These are phyloP conservation scores for Solenopsis invicta DNA, from an alignment of 1,140 invertebrate species.

Conservation along the genomic window DNA sequence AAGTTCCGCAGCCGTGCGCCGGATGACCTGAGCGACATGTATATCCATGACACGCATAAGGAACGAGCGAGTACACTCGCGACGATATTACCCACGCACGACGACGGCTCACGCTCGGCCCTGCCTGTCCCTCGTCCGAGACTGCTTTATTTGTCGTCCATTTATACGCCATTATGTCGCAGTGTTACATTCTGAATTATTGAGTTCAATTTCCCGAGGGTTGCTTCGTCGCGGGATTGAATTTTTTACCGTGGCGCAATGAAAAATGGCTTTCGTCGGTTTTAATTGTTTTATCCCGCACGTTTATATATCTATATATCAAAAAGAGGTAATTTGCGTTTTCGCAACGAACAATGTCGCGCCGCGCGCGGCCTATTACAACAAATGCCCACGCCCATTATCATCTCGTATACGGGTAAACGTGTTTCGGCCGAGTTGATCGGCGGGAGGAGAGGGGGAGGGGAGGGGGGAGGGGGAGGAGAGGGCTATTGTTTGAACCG, in stretches of 20 bases:
- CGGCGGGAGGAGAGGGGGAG: too few relatives aligned
- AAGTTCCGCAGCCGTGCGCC: slow-evolving; percentile 47
- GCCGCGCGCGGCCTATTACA: not conserved
- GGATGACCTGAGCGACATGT: not conserved
- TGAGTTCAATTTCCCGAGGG: slow-evolving; percentile 33
- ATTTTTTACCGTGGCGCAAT: slow-evolving; percentile 23
- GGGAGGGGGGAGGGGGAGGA: too few relatives aligned
- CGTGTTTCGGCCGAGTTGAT: not conserved
- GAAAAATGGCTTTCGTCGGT: slow-evolving; percentile 31
- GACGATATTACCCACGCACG: too few relatives aligned
- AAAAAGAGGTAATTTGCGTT: slow-evolving; percentile 10
- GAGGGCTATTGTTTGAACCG: not conserved
- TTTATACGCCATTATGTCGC: slow-evolving; percentile 42
- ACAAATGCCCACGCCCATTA: not conserved
- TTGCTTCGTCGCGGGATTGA: slow-evolving; percentile 5
- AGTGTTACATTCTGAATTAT: slow-evolving; percentile 58
- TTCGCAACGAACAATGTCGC: not conserved
- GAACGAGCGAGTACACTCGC: slow-evolving; percentile 31
- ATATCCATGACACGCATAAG: slow-evolving; percentile 44
- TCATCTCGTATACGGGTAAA: not conserved
- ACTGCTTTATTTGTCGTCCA: slow-evolving; percentile 56
- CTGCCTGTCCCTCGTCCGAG: too few relatives aligned
- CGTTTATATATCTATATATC: not conserved
- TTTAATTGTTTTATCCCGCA: slow-evolving; percentile 9
- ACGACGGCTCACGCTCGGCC: not conserved